Evolutionary conservation across 2,797 vertebrate species (phyloP).

Genomic region (Halcyon chelicuti): DNA sequence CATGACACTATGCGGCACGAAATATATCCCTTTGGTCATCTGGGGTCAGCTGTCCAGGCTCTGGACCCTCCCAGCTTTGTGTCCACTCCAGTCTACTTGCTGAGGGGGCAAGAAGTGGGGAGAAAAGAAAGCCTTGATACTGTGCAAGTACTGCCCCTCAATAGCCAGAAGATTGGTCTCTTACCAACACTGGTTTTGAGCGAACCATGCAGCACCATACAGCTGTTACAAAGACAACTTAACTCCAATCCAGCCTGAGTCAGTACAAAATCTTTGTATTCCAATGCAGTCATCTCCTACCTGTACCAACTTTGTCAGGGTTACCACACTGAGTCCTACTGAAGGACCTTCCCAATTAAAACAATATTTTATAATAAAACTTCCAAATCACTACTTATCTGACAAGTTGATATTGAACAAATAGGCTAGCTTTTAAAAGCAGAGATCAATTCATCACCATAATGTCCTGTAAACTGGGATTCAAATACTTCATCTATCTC

Average conservation of each 20-base stretch:
- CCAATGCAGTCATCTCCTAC: background rate
- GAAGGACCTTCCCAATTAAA: background rate
- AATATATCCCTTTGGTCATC: background rate
- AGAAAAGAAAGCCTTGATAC: background rate
- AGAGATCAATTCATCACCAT: background rate
- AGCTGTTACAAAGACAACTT: background rate
- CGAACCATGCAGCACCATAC: background rate
- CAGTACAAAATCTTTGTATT: background rate
- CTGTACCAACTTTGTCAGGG: background rate
- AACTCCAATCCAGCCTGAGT: background rate
- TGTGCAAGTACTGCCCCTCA: background rate
- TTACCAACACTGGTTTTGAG: background rate
- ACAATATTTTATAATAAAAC: background rate
- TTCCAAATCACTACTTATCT: background rate
- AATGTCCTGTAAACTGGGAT: background rate
- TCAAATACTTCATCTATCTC: background rate
- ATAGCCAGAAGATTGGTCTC: background rate
- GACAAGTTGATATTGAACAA: background rate
- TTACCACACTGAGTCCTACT: background rate
- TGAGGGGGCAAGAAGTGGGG: background rate
- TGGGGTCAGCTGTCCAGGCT: background rate
- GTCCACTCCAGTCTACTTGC: rapidly evolving
- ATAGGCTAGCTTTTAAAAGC: background rate
- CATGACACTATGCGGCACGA: background rate
- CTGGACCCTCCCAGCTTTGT: background rate